These are phyloP conservation scores for Drosophila diplacantha DNA, from an alignment of 2,888 invertebrate species.

Conservation along the genomic window DNA sequence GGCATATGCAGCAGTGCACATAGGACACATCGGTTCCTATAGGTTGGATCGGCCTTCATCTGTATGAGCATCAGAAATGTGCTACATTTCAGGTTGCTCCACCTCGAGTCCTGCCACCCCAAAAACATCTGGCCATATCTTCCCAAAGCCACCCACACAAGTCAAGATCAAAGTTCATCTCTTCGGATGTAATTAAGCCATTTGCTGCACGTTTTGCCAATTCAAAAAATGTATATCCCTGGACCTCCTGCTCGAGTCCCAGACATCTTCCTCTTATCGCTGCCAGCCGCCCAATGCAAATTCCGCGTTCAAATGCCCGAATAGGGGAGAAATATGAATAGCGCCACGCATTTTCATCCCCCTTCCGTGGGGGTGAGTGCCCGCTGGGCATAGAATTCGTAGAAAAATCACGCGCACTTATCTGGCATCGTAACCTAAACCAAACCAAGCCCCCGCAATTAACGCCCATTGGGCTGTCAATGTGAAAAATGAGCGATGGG, in stretches of 20 bases:
- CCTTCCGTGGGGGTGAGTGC: conserved; percentile 32
- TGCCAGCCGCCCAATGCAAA: conserved; percentile 40
- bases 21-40: too few species aligned
- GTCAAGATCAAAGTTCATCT: conserved; percentile 64
- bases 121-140: not conserved
- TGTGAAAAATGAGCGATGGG: conserved; percentile 53
- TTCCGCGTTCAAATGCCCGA: conserved; percentile 47
- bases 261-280: conserved; percentile 51
- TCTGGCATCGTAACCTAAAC: conserved; percentile 59
- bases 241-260: conserved; percentile 34
- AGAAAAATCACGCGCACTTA: conserved; percentile 76
- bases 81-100: not conserved
- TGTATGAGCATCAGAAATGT: not conserved
- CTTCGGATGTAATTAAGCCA: conserved; percentile 64
- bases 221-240: conserved; percentile 52
- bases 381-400: conserved; percentile 66
- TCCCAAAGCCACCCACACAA: conserved; percentile 16
- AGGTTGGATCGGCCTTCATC: not conserved
- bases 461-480: conserved; percentile 74
- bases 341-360: conserved; percentile 41
- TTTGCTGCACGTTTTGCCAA: conserved; percentile 70
- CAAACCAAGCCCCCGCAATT: conserved; percentile 74
- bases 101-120: too few species aligned
- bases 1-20: not conserved
- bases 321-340: conserved; percentile 33